Base-by-base conservation (phyloP, 1,140 invertebrate species). In the Zaprionus camerounensis region DNA sequence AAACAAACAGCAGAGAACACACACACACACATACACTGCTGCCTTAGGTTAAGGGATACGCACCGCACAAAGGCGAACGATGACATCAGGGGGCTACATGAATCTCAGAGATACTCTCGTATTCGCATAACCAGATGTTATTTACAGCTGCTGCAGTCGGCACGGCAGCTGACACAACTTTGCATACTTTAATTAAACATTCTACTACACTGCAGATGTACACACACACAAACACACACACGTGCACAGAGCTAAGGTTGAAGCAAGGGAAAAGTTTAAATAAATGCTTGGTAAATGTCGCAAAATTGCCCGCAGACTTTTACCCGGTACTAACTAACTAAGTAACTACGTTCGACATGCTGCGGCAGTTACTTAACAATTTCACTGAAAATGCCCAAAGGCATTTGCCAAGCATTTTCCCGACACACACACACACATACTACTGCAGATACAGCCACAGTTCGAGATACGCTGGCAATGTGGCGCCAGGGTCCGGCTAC, bases 111-210 rank as follows among this genome's bases (percentile, higher is more conserved):
- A 34, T 55, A 41, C 72, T 70, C 46, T 70, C 46, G 62, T 36
- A 65, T 53, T 46, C 76, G 53, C 58, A 71, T 68, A 77, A 72
- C 67, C 75, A 64, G 67, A 85, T 81, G 82, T 84, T 85, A 78
- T 84, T 85, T 85, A 72, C 82, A 69, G 64, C 58, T 73, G 38
- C 57, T 77, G 70, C 67, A 75, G 81, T 67, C 69, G 55, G 53
- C 63, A 46, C 6, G 80, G 34, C 82, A 84, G 78, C 74, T 84
- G 82, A 55, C 78, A 78, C 78, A 81, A 85, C 78, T 85, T 86
- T 86, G 63, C 82, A 81, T 86, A 81, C 82, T 85, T 81, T 85
- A 85, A 85, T 85, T 85, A 85, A 81, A 79, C 82, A 85, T 78
- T 78, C 51, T 85, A 81, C 55, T 78, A 81, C 78, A 74, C 26